Percentiles rank a stretch among this genome's conserved stretches.
These are phyloP conservation scores for Siphamia tubifer DNA, from an alignment of 2,113 vertebrate genomes.

Conservation along the genomic window DNA sequence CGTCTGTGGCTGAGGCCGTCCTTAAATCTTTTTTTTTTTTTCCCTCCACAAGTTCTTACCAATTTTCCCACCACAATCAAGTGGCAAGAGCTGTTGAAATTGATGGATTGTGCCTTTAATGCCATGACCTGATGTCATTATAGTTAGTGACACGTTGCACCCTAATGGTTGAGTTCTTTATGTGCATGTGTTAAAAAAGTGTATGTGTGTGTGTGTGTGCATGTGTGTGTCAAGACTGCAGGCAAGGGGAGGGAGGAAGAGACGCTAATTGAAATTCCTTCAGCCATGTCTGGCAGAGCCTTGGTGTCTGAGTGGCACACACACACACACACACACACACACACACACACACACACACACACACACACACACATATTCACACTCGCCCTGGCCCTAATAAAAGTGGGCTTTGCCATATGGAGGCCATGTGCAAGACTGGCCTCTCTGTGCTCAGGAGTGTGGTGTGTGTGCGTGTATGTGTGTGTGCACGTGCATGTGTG, in stretches of 20 bases:
- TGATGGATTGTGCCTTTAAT: conserved; percentile 54
- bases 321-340: conserved; percentile 44
- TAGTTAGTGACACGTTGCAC: conserved; percentile 52
- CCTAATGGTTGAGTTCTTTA: conserved; percentile 37
- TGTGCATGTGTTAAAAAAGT: conserved; percentile 23
- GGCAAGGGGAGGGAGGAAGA: conserved; percentile 65
- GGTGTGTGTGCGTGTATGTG: no score
- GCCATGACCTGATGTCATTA: conserved; percentile 54
- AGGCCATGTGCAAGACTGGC: conserved; percentile 77
- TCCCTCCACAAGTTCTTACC: not conserved
- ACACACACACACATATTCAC: conserved; percentile 51
- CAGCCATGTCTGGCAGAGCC: conserved; percentile 79
- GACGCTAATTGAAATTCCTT: conserved; percentile 82
- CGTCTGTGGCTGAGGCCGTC: not conserved
- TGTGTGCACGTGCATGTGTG: conserved; percentile 27
- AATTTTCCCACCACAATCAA: conserved; percentile 4
- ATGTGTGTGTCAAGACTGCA: conserved; percentile 43
- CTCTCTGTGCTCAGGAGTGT: conserved; percentile 57
- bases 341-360: conserved; percentile 53
- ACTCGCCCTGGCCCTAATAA: conserved; percentile 76
- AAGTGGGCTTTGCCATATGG: conserved; percentile 81
- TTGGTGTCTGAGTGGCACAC: conserved; percentile 74
- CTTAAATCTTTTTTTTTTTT: not conserved
- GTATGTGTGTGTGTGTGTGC: not conserved
- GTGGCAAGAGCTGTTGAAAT: conserved; percentile 16